phyloP scores from a whole-genome alignment of 2,888 invertebrate genomes.

The Cheilosia vulpina region DNA sequence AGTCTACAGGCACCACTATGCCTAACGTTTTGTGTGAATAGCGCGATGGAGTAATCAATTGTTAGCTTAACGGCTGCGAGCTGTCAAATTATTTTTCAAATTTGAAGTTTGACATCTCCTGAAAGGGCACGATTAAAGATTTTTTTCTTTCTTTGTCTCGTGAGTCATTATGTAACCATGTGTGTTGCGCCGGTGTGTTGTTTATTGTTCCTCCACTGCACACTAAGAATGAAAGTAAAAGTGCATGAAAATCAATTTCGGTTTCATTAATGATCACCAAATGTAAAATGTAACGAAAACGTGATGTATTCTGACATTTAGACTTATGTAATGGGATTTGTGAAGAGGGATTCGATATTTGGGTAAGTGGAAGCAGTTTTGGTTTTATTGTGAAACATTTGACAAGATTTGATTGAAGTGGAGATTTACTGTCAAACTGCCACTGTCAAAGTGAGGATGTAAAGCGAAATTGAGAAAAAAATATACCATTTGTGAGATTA shows the following conservation, averaged over 20 bases:
- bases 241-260: constrained; percentile 56
- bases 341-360: neutral
- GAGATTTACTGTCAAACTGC: neutral
- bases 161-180: constrained; percentile 45
- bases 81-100: constrained; percentile 66
- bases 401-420: neutral
- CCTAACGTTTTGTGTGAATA: neutral
- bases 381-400: neutral
- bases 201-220: constrained; percentile 31
- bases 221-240: constrained; percentile 66
- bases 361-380: neutral
- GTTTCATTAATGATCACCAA: constrained; percentile 32
- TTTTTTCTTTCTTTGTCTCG: constrained; percentile 8
- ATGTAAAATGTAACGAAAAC: constrained; percentile 36
- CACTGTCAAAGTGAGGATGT: neutral
- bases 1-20: neutral
- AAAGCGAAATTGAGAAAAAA: neutral
- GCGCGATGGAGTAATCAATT: constrained; percentile 60
- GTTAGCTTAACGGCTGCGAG: constrained; percentile 27
- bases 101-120: constrained; percentile 59
- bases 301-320: constrained; percentile 60
- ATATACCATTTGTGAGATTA: too few species aligned
- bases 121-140: constrained; percentile 62
- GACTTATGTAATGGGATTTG: constrained; percentile 33
- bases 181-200: constrained; percentile 1